These are phyloP conservation scores for Hippocampus zosterae DNA, from an alignment of 2,113 vertebrate genomes.

Conservation along the genomic window DNA sequence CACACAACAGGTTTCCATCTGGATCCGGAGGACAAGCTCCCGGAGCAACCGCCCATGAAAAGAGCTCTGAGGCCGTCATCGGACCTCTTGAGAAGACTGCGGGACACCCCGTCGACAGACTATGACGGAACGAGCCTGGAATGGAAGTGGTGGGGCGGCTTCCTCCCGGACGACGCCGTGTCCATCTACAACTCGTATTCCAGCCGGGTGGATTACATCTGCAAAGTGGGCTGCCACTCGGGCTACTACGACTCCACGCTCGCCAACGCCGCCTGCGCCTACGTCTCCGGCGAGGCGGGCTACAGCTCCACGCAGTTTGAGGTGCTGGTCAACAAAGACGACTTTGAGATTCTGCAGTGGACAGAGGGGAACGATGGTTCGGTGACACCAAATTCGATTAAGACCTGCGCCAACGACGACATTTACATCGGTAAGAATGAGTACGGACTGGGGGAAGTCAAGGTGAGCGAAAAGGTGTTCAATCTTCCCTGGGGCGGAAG, in stretches of 20 bases:
- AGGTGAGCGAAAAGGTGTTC: slow-evolving; percentile 34
- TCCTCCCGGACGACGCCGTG: slow-evolving; percentile 36
- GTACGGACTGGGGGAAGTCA: slow-evolving; percentile 61
- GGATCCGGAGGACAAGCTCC: neutral
- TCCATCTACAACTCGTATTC: slow-evolving; percentile 46
- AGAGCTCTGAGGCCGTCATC: neutral
- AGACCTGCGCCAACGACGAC: slow-evolving; percentile 26
- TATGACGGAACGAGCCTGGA: slow-evolving; percentile 27
- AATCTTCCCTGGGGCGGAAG: slow-evolving; percentile 46
- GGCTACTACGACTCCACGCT: slow-evolving; percentile 50
- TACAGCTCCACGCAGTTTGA: slow-evolving; percentile 29
- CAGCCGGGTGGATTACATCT: slow-evolving; percentile 46
- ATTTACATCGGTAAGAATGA: slow-evolving; percentile 57
- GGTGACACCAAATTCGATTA: slow-evolving; percentile 38
- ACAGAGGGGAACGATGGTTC: slow-evolving; percentile 32
- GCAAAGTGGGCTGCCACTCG: slow-evolving; percentile 41
- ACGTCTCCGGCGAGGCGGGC: slow-evolving; percentile 28
- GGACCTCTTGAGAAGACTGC: neutral
- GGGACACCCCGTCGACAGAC: neutral
- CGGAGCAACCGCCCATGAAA: neutral
- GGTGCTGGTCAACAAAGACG: slow-evolving; percentile 54
- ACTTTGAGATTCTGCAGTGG: slow-evolving; percentile 64
- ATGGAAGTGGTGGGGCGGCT: slow-evolving; percentile 40
- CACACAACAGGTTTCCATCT: neutral
- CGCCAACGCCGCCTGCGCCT: slow-evolving; percentile 40